Base-by-base conservation (phyloP, 2,113 vertebrate species). In the Desmodus rotundus region DNA sequence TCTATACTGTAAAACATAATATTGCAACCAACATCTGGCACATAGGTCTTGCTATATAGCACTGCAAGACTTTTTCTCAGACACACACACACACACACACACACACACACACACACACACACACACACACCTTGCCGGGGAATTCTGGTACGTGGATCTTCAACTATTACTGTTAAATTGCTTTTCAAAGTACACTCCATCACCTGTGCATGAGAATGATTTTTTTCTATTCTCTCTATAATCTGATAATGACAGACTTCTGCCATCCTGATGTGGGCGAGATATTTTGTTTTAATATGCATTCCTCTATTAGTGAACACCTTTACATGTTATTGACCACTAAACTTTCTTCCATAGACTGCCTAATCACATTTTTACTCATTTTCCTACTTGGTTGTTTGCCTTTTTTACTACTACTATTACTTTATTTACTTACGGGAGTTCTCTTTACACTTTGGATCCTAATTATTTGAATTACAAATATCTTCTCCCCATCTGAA, bases 231-330 rank as follows among this genome's bases (percentile, higher is more conserved):
- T 28, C 45, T 81, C 45, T 89, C 63, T 47, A 91, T 73, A 81
- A 74, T 41, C 52, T 82, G 56, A 16, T 56, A 73, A 47, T 90
- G 73, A 91, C 10, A 74, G 38, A 74, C 41, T 74, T 93, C 28
- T 65, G 73, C 45, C 80, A 86, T 86, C 80, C 81, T 58, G 20
- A 47, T 28, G 36, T 1, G 2, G 80, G 43, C 45, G 50, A 93
- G 93, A 89, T 70, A 92, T 41, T 87, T 36, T 74, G 67, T 85
- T 92, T 91, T 81, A 87, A 74, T 56, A 90, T n/a, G 7, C 33
- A 93, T 74, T 86, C 26, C 31, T 70, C 45, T 65, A 28, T 33
- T 80, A 81, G 7, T 45, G 14, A 93, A 54, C 26, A 85, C 24
- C 45, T 78, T 80, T 63, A 54, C 16, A 38, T 41, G 24, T 74